Percentiles rank a stretch among this genome's conserved stretches.
Conservation (phyloP, 2,113 vertebrate genomes). For the Muntiacus muntjak region DNA sequence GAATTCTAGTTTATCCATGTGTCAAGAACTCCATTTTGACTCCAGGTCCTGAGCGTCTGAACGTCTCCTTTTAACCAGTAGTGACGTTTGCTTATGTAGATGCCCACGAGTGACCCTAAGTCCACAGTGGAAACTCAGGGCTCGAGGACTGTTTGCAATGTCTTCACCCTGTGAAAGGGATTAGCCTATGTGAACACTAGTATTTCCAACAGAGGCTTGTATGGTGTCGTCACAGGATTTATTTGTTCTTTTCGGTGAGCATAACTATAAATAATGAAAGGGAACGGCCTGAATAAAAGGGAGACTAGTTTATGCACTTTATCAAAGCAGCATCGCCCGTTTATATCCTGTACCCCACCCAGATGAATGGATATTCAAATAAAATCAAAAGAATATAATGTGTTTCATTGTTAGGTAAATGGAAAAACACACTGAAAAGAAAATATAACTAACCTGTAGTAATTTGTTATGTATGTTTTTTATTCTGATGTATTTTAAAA, state of each 20-base stretch:
- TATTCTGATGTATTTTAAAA: constrained; percentile 47
- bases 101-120: neutral
- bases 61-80: constrained; percentile 14
- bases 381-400: constrained; percentile 41
- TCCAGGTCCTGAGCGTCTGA: neutral
- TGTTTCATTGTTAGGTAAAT: constrained; percentile 41
- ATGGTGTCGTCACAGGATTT: constrained; percentile 48
- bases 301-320: constrained; percentile 63
- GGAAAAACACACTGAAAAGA: neutral
- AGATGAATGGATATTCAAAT: constrained; percentile 38
- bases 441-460: neutral
- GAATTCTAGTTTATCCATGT: neutral
- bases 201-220: constrained; percentile 53
- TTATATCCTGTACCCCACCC: constrained; percentile 20
- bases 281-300: constrained; percentile 57
- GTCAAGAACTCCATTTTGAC: neutral
- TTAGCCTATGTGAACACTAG: constrained; percentile 31
- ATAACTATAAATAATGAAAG: constrained; percentile 70
- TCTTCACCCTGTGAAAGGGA: constrained; percentile 26
- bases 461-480: constrained; percentile 36
- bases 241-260: constrained; percentile 63
- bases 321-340: constrained; percentile 44
- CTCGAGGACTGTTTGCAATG: constrained; percentile 2
- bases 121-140: neutral
- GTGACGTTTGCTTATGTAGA: constrained; percentile 29